phyloP scores from a whole-genome alignment of 1,140 invertebrate genomes.

The Dreissena polymorpha region DNA sequence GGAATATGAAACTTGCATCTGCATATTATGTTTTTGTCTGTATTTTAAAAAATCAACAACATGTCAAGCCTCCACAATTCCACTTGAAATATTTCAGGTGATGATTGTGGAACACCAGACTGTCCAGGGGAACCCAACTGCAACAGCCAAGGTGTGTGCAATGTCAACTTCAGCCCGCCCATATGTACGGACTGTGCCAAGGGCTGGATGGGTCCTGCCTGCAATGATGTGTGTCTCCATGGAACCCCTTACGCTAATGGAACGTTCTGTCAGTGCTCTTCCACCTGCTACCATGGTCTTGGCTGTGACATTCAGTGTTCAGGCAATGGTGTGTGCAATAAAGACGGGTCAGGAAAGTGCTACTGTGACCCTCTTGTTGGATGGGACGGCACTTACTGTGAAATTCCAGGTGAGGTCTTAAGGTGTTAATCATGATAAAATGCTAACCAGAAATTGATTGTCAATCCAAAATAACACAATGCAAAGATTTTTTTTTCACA shows the following conservation, averaged over 20 bases:
- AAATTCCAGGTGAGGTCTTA: constrained; percentile 55
- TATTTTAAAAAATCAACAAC: no score
- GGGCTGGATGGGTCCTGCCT: constrained; percentile 68
- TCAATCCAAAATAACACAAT: no score
- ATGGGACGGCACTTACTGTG: constrained; percentile 68
- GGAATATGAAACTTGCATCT: no score
- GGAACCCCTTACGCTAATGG: constrained; percentile 59
- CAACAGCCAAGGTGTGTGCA: constrained; percentile 63
- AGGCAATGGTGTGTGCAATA: constrained; percentile 63
- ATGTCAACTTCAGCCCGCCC: constrained; percentile 63
- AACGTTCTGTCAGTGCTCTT: constrained; percentile 65
- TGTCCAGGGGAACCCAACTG: constrained; percentile 71
- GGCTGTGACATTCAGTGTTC: constrained; percentile 73
- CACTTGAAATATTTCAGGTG: constrained; percentile 38
- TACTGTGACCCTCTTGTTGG: constrained; percentile 68
- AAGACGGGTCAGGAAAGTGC: constrained; percentile 57
- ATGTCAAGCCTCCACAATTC: neutral
- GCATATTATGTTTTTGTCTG: no score
- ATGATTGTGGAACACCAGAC: constrained; percentile 63
- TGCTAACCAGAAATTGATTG: no score
- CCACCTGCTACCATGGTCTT: constrained; percentile 68
- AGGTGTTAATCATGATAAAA: neutral
- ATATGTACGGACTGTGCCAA: constrained; percentile 65
- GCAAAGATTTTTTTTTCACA: no score
- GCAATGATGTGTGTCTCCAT: constrained; percentile 66